Evolutionary conservation across 2,113 vertebrate genomes (phyloP).

Genomic region (Pseudolaguvia tuberculata): DNA sequence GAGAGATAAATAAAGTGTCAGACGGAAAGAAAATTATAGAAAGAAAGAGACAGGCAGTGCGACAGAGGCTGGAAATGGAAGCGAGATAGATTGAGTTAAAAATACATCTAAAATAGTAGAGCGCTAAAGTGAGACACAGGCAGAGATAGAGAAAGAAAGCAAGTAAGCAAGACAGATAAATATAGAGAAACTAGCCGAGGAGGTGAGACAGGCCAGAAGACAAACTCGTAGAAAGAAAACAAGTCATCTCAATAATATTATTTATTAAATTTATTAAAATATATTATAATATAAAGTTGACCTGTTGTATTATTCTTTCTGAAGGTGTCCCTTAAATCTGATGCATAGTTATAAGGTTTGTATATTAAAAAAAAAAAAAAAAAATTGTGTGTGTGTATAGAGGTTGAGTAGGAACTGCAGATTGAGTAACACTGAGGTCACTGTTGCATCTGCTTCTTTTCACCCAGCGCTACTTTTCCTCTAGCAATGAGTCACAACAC

Average conservation of each 20-base stretch:
- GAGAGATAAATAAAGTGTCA: background rate
- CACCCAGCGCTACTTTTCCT: constrained; percentile 4
- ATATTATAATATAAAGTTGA: no score
- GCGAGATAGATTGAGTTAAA: background rate
- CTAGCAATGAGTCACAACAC: background rate
- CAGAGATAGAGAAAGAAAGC: background rate
- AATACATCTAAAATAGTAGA: no score
- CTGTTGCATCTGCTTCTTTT: constrained; percentile 22
- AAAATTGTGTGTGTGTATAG: background rate
- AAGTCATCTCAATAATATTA: background rate
- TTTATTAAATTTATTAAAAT: background rate
- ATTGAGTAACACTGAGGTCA: constrained; percentile 8
- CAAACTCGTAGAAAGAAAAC: no score
- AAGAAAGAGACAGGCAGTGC: background rate
- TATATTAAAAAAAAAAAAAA: no score
- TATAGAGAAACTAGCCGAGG: background rate
- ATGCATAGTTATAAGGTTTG: background rate
- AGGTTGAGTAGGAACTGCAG: background rate
- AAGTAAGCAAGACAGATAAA: background rate
- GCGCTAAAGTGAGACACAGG: background rate
- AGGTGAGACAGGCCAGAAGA: no score
- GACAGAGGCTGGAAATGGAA: background rate
- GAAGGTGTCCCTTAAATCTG: background rate
- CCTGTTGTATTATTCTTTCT: background rate
- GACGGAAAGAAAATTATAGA: background rate